A percentile compares a stretch with the other conserved stretches of the same genome.
These are phyloP conservation scores for Pomacea maculata DNA, from an alignment of 1,140 invertebrate species.

Conservation along the genomic window DNA sequence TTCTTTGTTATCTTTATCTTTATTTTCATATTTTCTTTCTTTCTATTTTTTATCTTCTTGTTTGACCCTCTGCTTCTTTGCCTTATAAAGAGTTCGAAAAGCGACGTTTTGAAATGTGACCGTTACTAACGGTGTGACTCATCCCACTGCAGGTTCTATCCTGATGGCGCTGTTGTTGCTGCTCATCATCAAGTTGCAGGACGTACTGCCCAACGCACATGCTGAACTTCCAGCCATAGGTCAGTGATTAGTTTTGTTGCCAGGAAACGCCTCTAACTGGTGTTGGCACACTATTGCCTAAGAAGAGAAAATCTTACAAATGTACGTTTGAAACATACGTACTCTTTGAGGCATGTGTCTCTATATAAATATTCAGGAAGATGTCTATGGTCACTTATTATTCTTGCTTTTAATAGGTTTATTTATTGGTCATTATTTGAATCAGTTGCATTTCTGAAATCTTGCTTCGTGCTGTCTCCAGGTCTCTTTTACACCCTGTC, in stretches of 20 bases:
- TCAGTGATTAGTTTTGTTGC: slow-evolving; percentile 26
- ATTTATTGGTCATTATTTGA: background rate
- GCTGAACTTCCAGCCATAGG: slow-evolving; percentile 46
- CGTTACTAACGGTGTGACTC: background rate
- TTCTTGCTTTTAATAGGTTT: background rate
- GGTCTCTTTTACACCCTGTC: slow-evolving; percentile 47
- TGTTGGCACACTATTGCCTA: no score
- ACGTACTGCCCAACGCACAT: slow-evolving; percentile 43
- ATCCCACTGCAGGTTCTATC: slow-evolving; percentile 40
- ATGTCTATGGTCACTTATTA: background rate
- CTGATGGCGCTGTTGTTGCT: slow-evolving; percentile 41
- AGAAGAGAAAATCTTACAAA: no score
- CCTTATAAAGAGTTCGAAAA: background rate
- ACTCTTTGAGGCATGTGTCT: background rate
- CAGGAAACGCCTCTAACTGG: no score
- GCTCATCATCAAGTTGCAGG: slow-evolving; percentile 42
- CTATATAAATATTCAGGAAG: background rate
- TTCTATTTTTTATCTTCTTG: no score
- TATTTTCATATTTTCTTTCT: no score
- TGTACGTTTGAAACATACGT: no score
- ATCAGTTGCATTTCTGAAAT: background rate
- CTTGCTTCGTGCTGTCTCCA: slow-evolving; percentile 14
- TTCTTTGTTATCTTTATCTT: no score
- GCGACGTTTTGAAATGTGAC: background rate
- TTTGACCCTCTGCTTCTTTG: background rate